Evolutionary conservation across 2,797 vertebrate species (phyloP).

Genomic region (Helicolenus hilgendorfi): DNA sequence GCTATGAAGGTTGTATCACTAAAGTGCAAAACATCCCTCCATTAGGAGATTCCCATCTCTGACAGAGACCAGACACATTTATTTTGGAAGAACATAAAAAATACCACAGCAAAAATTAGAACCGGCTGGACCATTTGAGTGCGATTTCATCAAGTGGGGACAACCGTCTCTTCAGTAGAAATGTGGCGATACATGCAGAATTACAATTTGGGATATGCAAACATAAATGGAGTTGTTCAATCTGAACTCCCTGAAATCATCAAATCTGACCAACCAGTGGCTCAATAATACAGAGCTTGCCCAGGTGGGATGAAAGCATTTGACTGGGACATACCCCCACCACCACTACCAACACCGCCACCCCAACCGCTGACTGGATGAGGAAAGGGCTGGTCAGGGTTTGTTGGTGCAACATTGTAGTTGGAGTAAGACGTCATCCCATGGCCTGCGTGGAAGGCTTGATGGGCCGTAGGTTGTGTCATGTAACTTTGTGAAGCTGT

Average conservation of each 20-base stretch:
- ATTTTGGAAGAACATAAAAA: background rate
- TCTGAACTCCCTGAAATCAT: background rate
- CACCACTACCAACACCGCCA: background rate
- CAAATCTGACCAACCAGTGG: background rate
- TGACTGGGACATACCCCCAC: background rate
- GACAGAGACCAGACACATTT: background rate
- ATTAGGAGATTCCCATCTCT: background rate
- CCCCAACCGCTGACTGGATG: background rate
- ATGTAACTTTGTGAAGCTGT: background rate
- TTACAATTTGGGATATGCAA: background rate
- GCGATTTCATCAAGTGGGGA: background rate
- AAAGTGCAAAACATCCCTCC: background rate
- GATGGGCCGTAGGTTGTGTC: background rate
- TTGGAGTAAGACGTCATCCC: background rate
- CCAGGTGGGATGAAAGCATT: background rate
- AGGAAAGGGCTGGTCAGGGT: background rate
- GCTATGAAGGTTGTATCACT: background rate
- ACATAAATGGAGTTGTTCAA: background rate
- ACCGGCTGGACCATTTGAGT: background rate
- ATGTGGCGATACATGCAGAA: background rate
- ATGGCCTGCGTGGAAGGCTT: background rate
- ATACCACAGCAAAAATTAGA: background rate
- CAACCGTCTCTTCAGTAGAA: background rate
- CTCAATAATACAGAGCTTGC: background rate
- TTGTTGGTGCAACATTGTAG: background rate